Base-by-base conservation (phyloP, 2,113 vertebrate genomes). In the Chaenocephalus aceratus region DNA sequence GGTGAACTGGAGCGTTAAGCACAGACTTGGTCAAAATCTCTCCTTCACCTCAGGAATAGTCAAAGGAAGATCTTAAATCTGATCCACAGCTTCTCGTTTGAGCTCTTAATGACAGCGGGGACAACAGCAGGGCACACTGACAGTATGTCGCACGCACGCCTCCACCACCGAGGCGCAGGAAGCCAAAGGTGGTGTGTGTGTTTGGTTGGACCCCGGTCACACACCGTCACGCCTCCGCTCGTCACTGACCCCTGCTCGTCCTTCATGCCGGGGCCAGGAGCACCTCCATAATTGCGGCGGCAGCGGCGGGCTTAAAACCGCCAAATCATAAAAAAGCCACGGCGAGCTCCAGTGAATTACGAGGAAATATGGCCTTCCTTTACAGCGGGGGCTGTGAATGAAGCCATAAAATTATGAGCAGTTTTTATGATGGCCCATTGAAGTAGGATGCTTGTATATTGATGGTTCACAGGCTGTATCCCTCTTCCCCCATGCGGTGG, bases 381-480 rank as follows among this genome's bases (percentile, higher is more conserved):
- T 98, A 97, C 97, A 96, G 96, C 96, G 93, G 96, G 97, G 97
- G 97, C 96, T 89, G 96, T 96, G 97, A 98, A 99, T 98, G 97
- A 98, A 98, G 97, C 97, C 96, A 97, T 99, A 97, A 99, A 99
- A 99, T 98, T 98, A 99, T 98, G 97, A 98, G 97, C 96, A 97
- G 97, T 97, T 99, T 99, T 99, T 99, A 99, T 97, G 97, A 97
- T 95, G 97, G 97, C 96, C 96, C 97, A 98, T 99, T 96, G 94
- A 95, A 95, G 96, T 96, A 96, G 96, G 97, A 97, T 97, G 97
- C 97, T 98, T 98, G 97, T 96, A 97, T 98, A 99, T 97, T 98
- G 97, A 99, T 98, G 97, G 97, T 97, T 96, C 92, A 91, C 96
- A 97, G 96, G 95, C 97, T 97, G 97, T 97, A 97, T 97, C 96